Evolutionary conservation across 2,888 invertebrate species (phyloP).

Genomic region (Myopa tessellatipennis): DNA sequence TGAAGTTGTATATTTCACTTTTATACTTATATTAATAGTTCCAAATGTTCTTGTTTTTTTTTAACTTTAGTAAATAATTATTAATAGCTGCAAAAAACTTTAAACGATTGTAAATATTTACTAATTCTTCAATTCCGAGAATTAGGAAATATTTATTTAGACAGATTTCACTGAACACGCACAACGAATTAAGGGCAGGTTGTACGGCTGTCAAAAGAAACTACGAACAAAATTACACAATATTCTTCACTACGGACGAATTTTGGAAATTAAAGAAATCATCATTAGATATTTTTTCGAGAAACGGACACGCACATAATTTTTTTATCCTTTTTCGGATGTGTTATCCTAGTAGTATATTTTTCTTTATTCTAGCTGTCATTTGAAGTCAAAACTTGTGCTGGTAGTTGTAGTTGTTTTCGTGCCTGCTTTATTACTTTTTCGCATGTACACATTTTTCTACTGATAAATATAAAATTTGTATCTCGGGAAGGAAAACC

Average conservation of each 20-base stretch:
- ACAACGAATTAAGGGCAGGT: conserved; percentile 1
- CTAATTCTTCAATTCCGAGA: neutral
- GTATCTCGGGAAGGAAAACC: conserved; percentile 30
- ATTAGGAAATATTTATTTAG: neutral
- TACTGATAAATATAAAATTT: conserved; percentile 30
- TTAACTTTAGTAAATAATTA: neutral
- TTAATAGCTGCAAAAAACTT: conserved; percentile 27
- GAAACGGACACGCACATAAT: neutral
- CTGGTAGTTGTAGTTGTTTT: conserved; percentile 40
- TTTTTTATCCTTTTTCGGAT: conserved; percentile 20
- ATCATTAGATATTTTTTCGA: neutral
- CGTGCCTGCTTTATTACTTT: conserved; percentile 46
- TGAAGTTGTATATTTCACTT: conserved; percentile 18
- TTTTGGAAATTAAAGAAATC: neutral
- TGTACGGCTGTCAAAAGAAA: neutral
- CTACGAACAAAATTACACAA: neutral
- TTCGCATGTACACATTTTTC: conserved; percentile 52
- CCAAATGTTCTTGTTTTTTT: conserved; percentile 1
- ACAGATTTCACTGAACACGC: conserved; percentile 15
- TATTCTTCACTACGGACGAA: neutral
- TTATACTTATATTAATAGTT: conserved; percentile 16
- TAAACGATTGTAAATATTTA: neutral
- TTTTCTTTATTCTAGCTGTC: conserved; percentile 20
- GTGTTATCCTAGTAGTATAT: conserved; percentile 18
- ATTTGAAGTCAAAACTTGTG: conserved; percentile 6